Evolutionary conservation across 2,797 vertebrate genomes (phyloP), one percentile per base, ranked within the genome.

Genomic region (Pseudocheirus occidentalis): DNA sequence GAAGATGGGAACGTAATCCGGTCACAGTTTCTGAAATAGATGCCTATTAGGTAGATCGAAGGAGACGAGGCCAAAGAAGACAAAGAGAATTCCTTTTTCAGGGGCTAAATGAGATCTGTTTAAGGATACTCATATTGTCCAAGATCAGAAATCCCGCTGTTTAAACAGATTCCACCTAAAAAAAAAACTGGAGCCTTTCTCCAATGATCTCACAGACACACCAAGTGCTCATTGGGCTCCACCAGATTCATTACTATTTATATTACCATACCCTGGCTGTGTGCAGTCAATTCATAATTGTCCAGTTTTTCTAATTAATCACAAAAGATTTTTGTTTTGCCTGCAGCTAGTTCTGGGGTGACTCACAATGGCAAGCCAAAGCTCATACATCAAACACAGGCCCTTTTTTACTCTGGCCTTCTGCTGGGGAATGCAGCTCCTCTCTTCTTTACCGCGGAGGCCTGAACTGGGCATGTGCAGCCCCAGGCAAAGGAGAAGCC

Each of bases 271-370:
- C 98, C 93, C 98, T 98, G 98, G 98, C 98, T 99, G 98, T 96
- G 98, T 98, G 98, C 98, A 99, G 99, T 98, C 99, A 98, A 98
- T 99, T 99, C 98, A 99, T 99, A 99, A 99, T 99, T 99, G 99
- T 99, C 99, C 99, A 98, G 98, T 99, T 99, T 99, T 99, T 99
- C 99, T 99, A 99, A 99, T 99, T 99, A 99, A 99, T 99, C 99
- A 99, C 99, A 99, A 99, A 99, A 99, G 98, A 99, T 99, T 99
- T 99, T 99, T 99, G 98, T 99, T 99, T 99, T 98, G 99, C 99
- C 99, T 98, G 98, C 98, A 99, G 99, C 99, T 98, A 98, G 95
- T 99, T 99, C 98, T 98, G 98, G 98, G 98, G 99, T 99, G 99
- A 99, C 99, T 99, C 98, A 99, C 98, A 98, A 99, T 99, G 98